Conservation (phyloP, 2,797 vertebrate species). For the Nasua narica region DNA sequence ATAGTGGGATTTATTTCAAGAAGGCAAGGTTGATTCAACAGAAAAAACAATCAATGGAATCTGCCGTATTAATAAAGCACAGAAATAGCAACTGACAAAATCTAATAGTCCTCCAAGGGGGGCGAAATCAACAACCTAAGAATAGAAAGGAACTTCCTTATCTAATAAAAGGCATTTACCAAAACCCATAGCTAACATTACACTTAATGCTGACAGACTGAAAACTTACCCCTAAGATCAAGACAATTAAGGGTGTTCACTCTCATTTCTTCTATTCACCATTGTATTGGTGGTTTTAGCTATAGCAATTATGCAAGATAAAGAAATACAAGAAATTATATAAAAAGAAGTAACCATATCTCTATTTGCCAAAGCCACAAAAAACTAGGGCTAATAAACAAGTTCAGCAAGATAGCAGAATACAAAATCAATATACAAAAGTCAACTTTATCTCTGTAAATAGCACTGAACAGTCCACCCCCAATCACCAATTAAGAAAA, state of each 20-base stretch:
- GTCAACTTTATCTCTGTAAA: not conserved
- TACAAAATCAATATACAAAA: not conserved
- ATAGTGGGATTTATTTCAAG: not conserved
- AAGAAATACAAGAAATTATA: slow-evolving; percentile 1
- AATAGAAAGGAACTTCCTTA: not conserved
- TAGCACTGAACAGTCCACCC: not conserved
- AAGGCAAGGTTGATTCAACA: not conserved
- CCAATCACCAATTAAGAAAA: not conserved
- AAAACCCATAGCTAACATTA: not conserved
- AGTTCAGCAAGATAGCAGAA: not conserved
- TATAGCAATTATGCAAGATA: not conserved
- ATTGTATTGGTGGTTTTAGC: not conserved
- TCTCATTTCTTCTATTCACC: not conserved
- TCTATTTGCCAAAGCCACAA: not conserved
- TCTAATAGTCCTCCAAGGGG: not conserved
- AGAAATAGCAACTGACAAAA: slow-evolving; percentile 1
- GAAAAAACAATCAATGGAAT: not conserved
- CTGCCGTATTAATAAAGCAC: not conserved
- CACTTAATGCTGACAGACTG: not conserved
- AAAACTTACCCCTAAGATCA: not conserved
- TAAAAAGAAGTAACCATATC: not conserved
- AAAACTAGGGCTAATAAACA: not conserved
- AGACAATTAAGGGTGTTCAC: not conserved
- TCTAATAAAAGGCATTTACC: not conserved
- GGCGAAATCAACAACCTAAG: not conserved